Evolutionary conservation across 1,140 invertebrate species (phyloP).

Genomic region (Drosophila baimaii): DNA sequence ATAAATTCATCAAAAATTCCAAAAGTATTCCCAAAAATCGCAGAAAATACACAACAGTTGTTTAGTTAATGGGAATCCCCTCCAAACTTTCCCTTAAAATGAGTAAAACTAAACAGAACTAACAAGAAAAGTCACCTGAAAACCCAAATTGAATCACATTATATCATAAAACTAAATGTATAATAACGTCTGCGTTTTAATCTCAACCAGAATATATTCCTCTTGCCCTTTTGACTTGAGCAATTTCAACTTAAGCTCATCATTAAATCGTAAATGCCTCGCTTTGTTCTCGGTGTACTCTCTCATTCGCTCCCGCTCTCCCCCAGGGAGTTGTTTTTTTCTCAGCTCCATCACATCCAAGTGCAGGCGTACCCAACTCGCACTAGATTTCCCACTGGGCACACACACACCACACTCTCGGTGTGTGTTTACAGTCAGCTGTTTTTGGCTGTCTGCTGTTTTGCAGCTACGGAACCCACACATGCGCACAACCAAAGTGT

Average conservation of each 20-base stretch:
- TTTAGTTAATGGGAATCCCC: too few relatives aligned
- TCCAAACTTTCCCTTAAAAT: too few relatives aligned
- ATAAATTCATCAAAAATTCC: too few relatives aligned
- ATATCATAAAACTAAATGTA: background rate
- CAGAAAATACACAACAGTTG: too few relatives aligned
- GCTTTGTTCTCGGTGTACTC: slow-evolving; percentile 10
- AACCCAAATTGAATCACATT: background rate
- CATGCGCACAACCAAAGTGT: slow-evolving; percentile 35
- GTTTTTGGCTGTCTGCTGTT: slow-evolving; percentile 34
- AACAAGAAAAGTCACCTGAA: background rate
- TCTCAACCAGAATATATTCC: background rate
- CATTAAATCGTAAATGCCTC: slow-evolving; percentile 2
- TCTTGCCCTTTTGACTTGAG: background rate
- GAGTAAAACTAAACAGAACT: background rate
- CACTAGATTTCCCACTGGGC: slow-evolving; percentile 45
- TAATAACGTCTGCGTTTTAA: background rate
- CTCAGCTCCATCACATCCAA: slow-evolving; percentile 15
- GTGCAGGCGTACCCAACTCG: slow-evolving; percentile 54
- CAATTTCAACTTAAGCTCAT: background rate
- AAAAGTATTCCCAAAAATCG: too few relatives aligned
- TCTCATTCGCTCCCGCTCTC: background rate
- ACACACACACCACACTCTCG: background rate
- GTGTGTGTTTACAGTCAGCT: slow-evolving; percentile 73
- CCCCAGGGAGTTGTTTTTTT: slow-evolving; percentile 11
- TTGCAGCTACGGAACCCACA: slow-evolving; percentile 18